A percentile compares a stretch with the other conserved stretches of the same genome.
Conservation (phyloP, 2,888 invertebrate species). For the Agriopis marginaria region DNA sequence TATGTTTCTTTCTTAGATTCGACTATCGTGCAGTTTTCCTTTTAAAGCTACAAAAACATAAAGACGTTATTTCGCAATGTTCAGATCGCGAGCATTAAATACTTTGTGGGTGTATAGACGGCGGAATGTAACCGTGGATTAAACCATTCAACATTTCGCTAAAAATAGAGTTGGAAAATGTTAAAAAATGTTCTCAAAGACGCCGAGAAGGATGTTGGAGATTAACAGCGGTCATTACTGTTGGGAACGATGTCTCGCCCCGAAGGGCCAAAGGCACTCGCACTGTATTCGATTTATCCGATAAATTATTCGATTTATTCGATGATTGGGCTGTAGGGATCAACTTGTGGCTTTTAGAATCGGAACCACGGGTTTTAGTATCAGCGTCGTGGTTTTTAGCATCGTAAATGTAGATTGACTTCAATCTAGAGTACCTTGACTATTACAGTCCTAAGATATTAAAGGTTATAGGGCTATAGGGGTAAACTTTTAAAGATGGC, state of each 20-base stretch:
- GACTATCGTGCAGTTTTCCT: background rate
- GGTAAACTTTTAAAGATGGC: too few species aligned
- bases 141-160: constrained; percentile 47
- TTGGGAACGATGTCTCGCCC: constrained; percentile 26
- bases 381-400: constrained; percentile 1
- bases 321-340: constrained; percentile 29
- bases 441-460: background rate
- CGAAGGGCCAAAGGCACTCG: constrained; percentile 25
- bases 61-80: constrained; percentile 1
- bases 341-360: constrained; percentile 22
- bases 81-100: constrained; percentile 12
- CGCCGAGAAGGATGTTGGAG: constrained; percentile 73
- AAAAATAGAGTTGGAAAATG: constrained; percentile 57
- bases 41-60: background rate
- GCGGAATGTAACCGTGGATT: constrained; percentile 30
- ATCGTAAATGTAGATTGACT: constrained; percentile 5
- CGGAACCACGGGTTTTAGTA: constrained; percentile 15
- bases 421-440: background rate
- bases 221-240: constrained; percentile 73
- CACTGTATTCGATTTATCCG: constrained; percentile 32
- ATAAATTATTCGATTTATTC: constrained; percentile 32
- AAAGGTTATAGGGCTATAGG: background rate
- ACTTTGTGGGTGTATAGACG: constrained; percentile 17
- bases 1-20: background rate
- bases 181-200: constrained; percentile 62